A percentile compares a stretch with the other conserved stretches of the same genome.
These are phyloP conservation scores for Agrochola lychnidis DNA, from an alignment of 2,888 invertebrate genomes.

Conservation along the genomic window DNA sequence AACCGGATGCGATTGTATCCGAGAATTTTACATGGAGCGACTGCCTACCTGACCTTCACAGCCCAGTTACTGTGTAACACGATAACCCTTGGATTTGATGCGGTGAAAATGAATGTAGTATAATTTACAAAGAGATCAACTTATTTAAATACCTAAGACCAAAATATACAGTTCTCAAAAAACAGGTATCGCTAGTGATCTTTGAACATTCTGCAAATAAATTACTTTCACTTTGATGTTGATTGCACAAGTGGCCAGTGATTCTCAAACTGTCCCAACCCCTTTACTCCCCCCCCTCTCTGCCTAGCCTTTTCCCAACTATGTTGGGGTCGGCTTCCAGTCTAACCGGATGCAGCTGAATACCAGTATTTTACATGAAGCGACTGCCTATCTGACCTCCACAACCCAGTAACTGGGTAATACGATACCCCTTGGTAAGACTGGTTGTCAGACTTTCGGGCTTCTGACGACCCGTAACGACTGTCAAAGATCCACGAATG, in stretches of 20 bases:
- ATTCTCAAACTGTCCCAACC: conserved; percentile 3
- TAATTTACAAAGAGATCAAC: background rate
- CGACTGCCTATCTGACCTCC: no score
- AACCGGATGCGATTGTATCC: background rate
- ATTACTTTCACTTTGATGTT: conserved; percentile 33
- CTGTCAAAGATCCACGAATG: no score
- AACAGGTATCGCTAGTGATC: conserved; percentile 39
- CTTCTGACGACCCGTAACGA: no score
- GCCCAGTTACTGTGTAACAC: background rate
- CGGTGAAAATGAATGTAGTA: background rate
- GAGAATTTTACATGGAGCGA: background rate
- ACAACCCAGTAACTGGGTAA: no score
- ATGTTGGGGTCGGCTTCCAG: no score
- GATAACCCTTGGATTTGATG: background rate
- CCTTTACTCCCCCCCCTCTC: no score
- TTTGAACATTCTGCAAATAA: conserved; percentile 27
- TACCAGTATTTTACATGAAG: no score
- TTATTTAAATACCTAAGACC: conserved; percentile 3
- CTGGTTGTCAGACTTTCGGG: no score
- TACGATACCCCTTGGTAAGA: no score
- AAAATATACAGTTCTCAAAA: background rate
- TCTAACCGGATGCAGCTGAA: no score
- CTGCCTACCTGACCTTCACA: background rate
- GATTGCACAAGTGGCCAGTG: conserved; percentile 25
- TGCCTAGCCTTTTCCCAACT: no score